phyloP scores from a whole-genome alignment of 2,797 vertebrate genomes.

The Sibirionetta formosa region DNA sequence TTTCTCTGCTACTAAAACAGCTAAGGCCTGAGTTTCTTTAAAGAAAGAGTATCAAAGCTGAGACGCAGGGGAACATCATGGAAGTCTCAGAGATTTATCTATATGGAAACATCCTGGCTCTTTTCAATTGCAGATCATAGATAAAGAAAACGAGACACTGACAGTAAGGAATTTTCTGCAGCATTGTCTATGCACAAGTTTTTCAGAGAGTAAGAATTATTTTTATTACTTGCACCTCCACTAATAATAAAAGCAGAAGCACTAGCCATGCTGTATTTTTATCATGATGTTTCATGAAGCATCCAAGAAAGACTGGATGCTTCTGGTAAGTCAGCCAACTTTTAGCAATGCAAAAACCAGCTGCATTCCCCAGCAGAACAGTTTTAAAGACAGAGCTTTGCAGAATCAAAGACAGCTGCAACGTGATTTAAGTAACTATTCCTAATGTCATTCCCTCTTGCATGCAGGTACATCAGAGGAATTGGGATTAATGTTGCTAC shows the following conservation, averaged over 20 bases:
- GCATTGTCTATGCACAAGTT: background rate
- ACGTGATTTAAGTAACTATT: background rate
- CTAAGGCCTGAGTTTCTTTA: background rate
- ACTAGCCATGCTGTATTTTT: constrained; percentile 22
- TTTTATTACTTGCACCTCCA: constrained; percentile 44
- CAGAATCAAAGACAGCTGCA: background rate
- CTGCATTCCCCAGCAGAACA: constrained; percentile 15
- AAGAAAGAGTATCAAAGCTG: constrained; percentile 25
- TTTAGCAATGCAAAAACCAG: constrained; percentile 52
- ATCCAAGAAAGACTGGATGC: constrained; percentile 27
- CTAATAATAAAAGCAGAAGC: constrained; percentile 49
- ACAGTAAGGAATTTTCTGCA: constrained; percentile 5
- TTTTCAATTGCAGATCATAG: background rate
- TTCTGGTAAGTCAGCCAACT: constrained; percentile 15
- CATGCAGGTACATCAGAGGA: background rate
- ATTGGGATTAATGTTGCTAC: background rate
- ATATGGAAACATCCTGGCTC: background rate
- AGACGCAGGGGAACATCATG: background rate
- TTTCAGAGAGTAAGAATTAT: background rate
- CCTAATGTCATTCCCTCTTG: background rate
- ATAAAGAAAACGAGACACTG: background rate
- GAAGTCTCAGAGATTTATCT: background rate
- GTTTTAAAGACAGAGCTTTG: background rate
- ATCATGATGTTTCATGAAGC: background rate
- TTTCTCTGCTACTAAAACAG: constrained; percentile 26